A percentile compares a stretch with the other conserved stretches of the same genome.
phyloP scores from a whole-genome alignment of 1,140 invertebrate species.

The Planococcus citri region DNA sequence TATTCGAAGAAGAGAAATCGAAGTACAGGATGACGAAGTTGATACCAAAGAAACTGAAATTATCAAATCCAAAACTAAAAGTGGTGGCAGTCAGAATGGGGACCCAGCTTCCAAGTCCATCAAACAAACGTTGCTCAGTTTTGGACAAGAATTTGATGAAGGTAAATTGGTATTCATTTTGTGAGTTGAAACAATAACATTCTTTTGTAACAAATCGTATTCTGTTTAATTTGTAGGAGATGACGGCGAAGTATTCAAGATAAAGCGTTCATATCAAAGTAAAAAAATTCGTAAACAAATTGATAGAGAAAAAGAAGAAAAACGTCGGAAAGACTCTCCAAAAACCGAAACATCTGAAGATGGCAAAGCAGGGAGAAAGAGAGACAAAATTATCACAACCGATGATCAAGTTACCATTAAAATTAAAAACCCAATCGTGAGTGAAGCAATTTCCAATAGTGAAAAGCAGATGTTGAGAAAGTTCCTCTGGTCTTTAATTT shows the following conservation, averaged over 20 bases:
- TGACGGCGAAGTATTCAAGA: conserved; percentile 80
- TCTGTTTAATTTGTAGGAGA: conserved; percentile 41
- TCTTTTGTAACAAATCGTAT: not conserved
- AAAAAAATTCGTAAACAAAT: conserved; percentile 74
- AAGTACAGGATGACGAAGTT: conserved; percentile 58
- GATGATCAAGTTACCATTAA: conserved; percentile 29
- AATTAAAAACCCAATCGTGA: conserved; percentile 29
- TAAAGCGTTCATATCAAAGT: conserved; percentile 88
- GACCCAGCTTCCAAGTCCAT: conserved; percentile 40
- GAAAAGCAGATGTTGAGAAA: conserved; percentile 26
- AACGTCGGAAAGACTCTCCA: conserved; percentile 35
- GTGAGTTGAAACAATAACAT: not conserved
- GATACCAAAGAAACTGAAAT: conserved; percentile 40
- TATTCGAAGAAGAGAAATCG: conserved; percentile 60
- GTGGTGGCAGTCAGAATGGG: conserved; percentile 35
- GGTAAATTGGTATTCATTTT: conserved; percentile 36
- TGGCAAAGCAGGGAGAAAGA: conserved; percentile 21
- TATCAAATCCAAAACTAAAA: conserved; percentile 34
- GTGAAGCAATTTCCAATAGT: conserved; percentile 19
- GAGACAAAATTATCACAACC: conserved; percentile 23
- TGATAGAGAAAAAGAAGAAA: conserved; percentile 47
- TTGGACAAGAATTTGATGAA: conserved; percentile 58
- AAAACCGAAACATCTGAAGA: conserved; percentile 22
- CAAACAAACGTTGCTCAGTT: conserved; percentile 58
- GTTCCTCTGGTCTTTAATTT: too few relatives aligned